Conservation (phyloP, 2,113 vertebrate species). For the Fukomys damarensis region DNA sequence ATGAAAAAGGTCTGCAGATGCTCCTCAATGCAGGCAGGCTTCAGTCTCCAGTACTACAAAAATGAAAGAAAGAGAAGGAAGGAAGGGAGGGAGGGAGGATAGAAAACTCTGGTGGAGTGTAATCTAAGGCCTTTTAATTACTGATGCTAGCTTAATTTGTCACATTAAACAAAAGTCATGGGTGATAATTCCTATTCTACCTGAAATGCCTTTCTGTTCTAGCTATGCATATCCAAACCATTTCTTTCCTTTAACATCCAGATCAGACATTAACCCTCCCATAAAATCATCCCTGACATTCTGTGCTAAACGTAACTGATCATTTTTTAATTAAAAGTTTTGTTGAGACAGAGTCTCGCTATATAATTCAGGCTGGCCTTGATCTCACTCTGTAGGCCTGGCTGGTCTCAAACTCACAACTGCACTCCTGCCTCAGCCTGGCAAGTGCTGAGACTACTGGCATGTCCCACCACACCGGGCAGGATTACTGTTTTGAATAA, state of each 20-base stretch:
- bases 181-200: neutral
- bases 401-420: neutral
- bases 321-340: neutral
- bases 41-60: neutral
- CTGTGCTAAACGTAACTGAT: neutral
- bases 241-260: neutral
- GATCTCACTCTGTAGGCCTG: no score
- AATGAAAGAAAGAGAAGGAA: neutral
- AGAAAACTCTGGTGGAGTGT: neutral
- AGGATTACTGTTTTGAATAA: neutral
- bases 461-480: neutral
- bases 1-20: neutral
- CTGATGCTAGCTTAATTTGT: neutral
- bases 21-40: neutral
- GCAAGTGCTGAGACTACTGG: neutral
- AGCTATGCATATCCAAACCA: neutral
- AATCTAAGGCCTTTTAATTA: neutral
- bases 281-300: neutral
- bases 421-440: neutral
- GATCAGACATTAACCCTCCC: neutral
- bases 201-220: neutral
- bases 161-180: neutral
- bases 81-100: neutral
- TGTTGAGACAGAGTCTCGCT: neutral
- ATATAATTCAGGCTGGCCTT: neutral